Evolutionary conservation across 2,888 invertebrate genomes (phyloP), one percentile per base, ranked within the genome.

Genomic region (Xylota sylvarum): DNA sequence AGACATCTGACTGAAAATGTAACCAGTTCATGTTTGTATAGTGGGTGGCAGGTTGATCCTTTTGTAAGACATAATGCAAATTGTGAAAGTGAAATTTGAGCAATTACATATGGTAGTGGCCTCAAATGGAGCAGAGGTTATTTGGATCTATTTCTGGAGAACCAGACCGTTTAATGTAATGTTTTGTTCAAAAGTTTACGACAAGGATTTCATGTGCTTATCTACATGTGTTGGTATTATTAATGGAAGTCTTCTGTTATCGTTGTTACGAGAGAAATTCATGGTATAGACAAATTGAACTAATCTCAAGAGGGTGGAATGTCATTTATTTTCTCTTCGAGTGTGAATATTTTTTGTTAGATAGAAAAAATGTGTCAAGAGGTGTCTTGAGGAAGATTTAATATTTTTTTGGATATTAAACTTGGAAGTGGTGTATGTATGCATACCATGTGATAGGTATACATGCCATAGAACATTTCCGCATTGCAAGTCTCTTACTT

Each of bases 21-120:
- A n/a, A 12, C 23, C 35, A 37, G 14, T 56, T 56, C 32, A 56
- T 35, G 55, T 55, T 14, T 32, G 32, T n/a, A 6, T 23, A 27
- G 27, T 27, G 40, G 46, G 43, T 27, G 19, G n/a, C 17, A 37
- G 4, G 9, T 10, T 46, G 46, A 19, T 30, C 30, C 14, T 43
- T 64, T 46, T 30, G 46, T 32, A 46, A 32, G 32, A 64, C 32
- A 48, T 32, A 14, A 46, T 30, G 46, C 64, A 64, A 32, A 48
- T 64, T 48, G 32, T 48, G 46, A 48, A n/a, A 43, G 64, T 64
- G 64, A 64, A 32, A 64, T 30, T 46, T 7, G 46, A 46, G 46
- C 60, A 40, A 62, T 62, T 40, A 27, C 40, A 43, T 9, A 14
- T 62, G 43, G n/a, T 14, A 43, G 30, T 19, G 14, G 17, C 5